Conservation (phyloP, 35 echinoderm and acorn worm species). For the Diadema setosum region DNA sequence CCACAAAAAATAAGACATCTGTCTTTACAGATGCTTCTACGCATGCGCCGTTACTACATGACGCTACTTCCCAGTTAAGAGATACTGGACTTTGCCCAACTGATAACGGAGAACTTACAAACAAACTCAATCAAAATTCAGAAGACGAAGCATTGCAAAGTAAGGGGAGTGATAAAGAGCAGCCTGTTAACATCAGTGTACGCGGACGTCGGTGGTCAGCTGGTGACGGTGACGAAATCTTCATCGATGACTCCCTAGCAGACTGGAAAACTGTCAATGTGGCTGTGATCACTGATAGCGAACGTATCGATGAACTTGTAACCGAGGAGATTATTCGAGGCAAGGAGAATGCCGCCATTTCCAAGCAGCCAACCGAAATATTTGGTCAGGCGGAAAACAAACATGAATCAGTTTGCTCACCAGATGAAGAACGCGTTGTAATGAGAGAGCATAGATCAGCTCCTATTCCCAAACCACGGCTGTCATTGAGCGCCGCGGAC, state of each 20-base stretch:
- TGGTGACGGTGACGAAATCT: not conserved
- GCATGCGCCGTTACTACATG: not conserved
- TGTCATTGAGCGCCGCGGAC: not conserved
- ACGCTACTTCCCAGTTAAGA: not conserved
- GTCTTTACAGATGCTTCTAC: not conserved
- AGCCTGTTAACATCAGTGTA: not conserved
- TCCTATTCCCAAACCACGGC: conserved; percentile 11
- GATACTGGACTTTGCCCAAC: not conserved
- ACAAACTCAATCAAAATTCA: not conserved
- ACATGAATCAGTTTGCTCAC: conserved; percentile 9
- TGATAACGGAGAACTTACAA: not conserved
- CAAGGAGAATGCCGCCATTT: no score
- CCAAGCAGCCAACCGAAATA: not conserved
- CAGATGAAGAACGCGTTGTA: not conserved
- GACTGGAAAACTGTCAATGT: not conserved
- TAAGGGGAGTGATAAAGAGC: not conserved
- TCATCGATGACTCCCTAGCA: not conserved
- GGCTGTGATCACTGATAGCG: not conserved
- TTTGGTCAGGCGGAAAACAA: not conserved
- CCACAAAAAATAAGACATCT: not conserved
- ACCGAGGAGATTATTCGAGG: not conserved
- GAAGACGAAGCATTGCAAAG: not conserved
- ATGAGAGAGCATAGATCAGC: not conserved
- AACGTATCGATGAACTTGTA: not conserved
- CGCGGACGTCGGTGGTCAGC: not conserved